Base-by-base conservation (phyloP, 2,888 invertebrate species). In the Chouioia cunea region DNA sequence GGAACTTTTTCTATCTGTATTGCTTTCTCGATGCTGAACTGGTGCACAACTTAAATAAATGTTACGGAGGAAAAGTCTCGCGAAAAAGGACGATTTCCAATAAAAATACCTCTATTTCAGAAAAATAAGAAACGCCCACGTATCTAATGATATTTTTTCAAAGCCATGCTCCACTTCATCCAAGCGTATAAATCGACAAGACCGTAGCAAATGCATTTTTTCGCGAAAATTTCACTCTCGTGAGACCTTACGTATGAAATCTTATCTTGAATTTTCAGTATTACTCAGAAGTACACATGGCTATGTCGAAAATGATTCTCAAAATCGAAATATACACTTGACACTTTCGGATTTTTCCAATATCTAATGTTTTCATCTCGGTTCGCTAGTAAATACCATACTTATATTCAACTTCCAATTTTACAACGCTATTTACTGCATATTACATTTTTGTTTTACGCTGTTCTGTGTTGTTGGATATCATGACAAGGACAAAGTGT, bases 241-340 rank as follows among this genome's bases (percentile, higher is more conserved):
- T 18, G 16, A 20, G 6, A 15, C 15, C 1, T 36, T 36, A 23
- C 46, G 58, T 20, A 18, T 44, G 43, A 62, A 68, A 68, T 68
- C 36, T 48, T 53, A 2, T 12, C 16, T 6, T 58, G 36, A 36
- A 59, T 62, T 56, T n/a, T 46, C 27, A 22, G 18, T 16, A 44
- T 50, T 68, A 23, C 60, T 56, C 18, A 18, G 60, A 22, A 67
- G 60, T 67, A 67, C 54, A 12, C 43, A n/a, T 18, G 54, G 48
- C 60, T 48, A 6, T 36, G 10, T 3, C 36, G 36, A 54, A 52
- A 67, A 67, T 67, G 60, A 54, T 67, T 67, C 54, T 23, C 10
- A 48, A 56, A n/a, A 46, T 1, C n/a, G 43, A 14, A 22, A 63
- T 52, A n/a, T n/a, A 43, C 10, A 36, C 8, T 63, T 12, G 36